Base-by-base conservation (phyloP, 2,113 vertebrate species). In the Tricholaema leucomelas region DNA sequence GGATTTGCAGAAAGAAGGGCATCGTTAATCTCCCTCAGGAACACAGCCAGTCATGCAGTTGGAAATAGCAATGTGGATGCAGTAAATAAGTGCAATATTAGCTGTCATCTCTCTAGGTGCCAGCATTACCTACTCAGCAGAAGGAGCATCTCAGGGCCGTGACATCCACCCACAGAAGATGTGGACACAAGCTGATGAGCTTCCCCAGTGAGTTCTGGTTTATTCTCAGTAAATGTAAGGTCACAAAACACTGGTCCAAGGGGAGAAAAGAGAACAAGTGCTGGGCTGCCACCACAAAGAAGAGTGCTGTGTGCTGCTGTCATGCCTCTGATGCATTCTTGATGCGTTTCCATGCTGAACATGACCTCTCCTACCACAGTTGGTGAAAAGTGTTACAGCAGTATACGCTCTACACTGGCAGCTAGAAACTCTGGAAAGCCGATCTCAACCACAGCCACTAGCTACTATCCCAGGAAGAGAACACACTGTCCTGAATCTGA, bases 1-100 rank as follows among this genome's bases (percentile, higher is more conserved):
- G 81, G 75, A 86, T 87, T 91, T 30, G 0, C 44, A 84, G 81
- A 85, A 92, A 75, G 55, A 91, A 87, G 60, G 25, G 38, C 64
- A 92, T 56, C 28, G 33, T 89, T 95, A 92, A 95, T 95, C 71
- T 87, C 67, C 52, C 46, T 38, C 44, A 91, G 81, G 74, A 87
- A 9, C 63, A 79, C 28, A 60, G 58, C 10, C 0, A 0, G 76
- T 93, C 86, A 87, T 31, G 46, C 19, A 17, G 88, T 40, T 93
- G 63, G 66, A 92, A 94, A 92, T 91, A 96, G 92, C 84, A 92
- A 66, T 12, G 21, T 5, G 9, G 38, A 64, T 17, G 74, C 71
- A 60, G 74, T 90, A 85, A 95, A 81, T 66, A 96, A 81, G 58
- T 0, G 1, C 18, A 75, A 73, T n/a, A 61, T 25, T 33, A 65